Evolutionary conservation across 2,113 vertebrate genomes (phyloP), one percentile per base, ranked within the genome.

Genomic region (Hucho hucho): DNA sequence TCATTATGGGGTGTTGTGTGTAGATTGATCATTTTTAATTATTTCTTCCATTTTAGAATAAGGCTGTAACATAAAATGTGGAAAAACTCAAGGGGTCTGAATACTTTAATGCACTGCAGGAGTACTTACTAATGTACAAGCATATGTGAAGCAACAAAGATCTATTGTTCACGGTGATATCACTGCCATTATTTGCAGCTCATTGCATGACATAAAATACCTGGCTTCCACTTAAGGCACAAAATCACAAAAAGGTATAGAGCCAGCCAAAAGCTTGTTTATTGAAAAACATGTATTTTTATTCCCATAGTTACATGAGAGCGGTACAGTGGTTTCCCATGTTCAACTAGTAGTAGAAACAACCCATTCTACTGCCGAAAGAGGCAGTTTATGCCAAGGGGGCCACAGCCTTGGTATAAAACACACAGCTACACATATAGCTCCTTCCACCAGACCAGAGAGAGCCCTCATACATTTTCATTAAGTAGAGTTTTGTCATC

Each of bases 281-380:
- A 63, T 73, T 84, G 74, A 75, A 87, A 87, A 85, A 82, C 77
- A 69, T 75, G 16, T 80, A 3, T 37, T 79, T 86, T 75, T 79
- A 81, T 85, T 85, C 37, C 65, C 81, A 75, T 74, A 84, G 70
- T 81, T 87, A 83, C 74, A 85, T 79, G 81, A 79, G 80, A 73
- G 72, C 75, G 79, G 78, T 83, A 82, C 83, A 87, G 75, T 83
- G 65, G 71, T 76, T 56, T 77, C 69, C 37, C 75, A 69, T 66
- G 64, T 75, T 83, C 47, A 77, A 71, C 79, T 82, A 75, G 76
- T 83, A 87, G 78, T 83, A 87, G 83, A 83, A 83, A 83, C 25
- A 74, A 72, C 49, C 16, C 74, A 77, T 86, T 84, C 75, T 70
- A 72, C 67, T 73, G 73, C 69, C 64, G 20, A 63, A 43, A 18